Base-by-base conservation (phyloP, 2,888 invertebrate genomes). In the Thera britannica region DNA sequence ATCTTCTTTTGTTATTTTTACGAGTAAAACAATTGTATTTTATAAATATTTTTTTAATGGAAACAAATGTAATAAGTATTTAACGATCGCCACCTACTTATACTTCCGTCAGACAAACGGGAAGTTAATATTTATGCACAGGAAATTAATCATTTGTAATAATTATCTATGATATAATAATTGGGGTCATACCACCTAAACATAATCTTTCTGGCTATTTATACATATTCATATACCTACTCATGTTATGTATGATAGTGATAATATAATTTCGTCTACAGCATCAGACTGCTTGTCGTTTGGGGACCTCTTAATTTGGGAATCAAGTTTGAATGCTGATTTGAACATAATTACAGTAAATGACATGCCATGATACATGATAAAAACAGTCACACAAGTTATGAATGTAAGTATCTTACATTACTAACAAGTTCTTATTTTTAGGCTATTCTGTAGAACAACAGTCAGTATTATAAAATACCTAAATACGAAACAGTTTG, bases 271-370 rank as follows among this genome's bases (percentile, higher is more conserved):
- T 58, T 51, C 72, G 83, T 84, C 81, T 84, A 76, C 72, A 68
- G 60, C 55, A 51, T 73, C 81, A 88, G 88, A 88, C 87, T 76
- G 87, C 84, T 71, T 72, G 87, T 78, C 85, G 82, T 72, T 75
- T 57, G 55, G 9, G 57, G 55, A 56, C 44, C 51, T 70, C 67
- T 70, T 68, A 73, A 72, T 49, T n/a, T 51, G 8, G 0, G 67
- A 61, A 67, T 61, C 67, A 70, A 73, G 69, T 70, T 66, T 71
- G 55, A 72, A 67, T 65, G 58, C 58, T 70, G 70, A 72, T 72
- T 63, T 62, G 44, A 66, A n/a, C n/a, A n/a, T n/a, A 70, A 67
- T 70, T 52, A 56, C 38, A 38, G 0, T 41, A 41, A 5, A 3
- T 7, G 3, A 41, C 6, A 5, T 3, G 41, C 41, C 4, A 41